Evolutionary conservation across 2,888 invertebrate genomes (phyloP).

Genomic region (Acleris holmiana): DNA sequence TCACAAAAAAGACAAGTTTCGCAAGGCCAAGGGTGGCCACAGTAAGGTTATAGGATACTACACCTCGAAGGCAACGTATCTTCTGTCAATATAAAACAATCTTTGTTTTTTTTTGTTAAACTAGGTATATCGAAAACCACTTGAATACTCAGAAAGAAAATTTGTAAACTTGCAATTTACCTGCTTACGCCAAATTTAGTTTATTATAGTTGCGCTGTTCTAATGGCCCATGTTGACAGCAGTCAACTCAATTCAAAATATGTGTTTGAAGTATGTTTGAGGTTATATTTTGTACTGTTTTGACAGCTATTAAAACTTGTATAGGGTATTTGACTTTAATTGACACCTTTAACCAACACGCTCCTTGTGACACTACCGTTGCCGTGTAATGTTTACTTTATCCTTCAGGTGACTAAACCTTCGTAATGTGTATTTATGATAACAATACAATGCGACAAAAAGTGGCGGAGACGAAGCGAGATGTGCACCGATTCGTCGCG

Average conservation of each 20-base stretch:
- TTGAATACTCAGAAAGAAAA: no score
- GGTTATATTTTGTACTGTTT: no score
- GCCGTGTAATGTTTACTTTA: conserved; percentile 10
- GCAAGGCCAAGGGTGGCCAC: conserved; percentile 31
- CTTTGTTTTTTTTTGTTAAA: not conserved
- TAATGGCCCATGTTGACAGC: no score
- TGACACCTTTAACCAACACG: no score
- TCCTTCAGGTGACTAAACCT: conserved; percentile 13
- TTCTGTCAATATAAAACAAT: not conserved
- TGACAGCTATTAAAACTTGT: no score
- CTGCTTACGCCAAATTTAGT: no score
- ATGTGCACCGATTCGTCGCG: conserved; percentile 49
- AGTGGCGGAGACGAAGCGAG: conserved; percentile 33
- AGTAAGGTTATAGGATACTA: conserved; percentile 15
- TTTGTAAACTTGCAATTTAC: no score
- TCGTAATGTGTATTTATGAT: conserved; percentile 37
- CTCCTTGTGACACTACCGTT: not conserved
- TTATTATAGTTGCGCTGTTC: no score
- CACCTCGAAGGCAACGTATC: not conserved
- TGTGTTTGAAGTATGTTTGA: no score
- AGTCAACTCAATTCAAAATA: no score
- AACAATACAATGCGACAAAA: conserved; percentile 38
- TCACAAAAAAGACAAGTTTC: conserved; percentile 65
- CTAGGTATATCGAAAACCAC: no score
- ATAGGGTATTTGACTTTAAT: no score